Base-by-base conservation (phyloP, 2,888 invertebrate genomes). In the Hololepta plana region DNA sequence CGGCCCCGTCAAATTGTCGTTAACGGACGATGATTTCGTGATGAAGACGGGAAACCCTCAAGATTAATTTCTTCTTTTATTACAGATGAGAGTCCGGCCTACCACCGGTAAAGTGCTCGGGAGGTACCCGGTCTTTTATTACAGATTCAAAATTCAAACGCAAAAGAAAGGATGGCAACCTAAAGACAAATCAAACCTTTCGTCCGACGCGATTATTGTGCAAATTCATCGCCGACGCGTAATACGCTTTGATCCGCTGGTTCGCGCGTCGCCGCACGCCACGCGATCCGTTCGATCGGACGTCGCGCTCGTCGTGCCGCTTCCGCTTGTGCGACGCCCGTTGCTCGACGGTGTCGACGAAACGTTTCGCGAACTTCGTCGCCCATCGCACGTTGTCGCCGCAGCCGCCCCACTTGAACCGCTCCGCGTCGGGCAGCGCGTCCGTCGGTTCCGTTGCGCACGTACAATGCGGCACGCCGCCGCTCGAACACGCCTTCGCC, bases 341-440 rank as follows among this genome's bases (percentile, higher is more conserved):
- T 31, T 63, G 62, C 43, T 67, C 67, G 26, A 67, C 64, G 15
- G 64, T 62, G 41, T 79, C 77, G 23, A 74, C 60, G 45, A 80
- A 80, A 36, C 72, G 64, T 42, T 71, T 71, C 6, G 73, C 70
- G 44, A 79, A 74, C 41, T 68, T 61, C 29, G 68, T 65, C 2
- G 75, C 79, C 61, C 74, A 77, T 38, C 67, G 64, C 28, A 72
- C 63, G 53, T 85, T 80, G 45, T 85, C 84, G 0, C 79, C 77
- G 49, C 85, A 85, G 15, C 85, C 85, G 23, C 81, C 81, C 84
- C 84, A 84, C 50, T 81, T 76, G 57, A 79, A 81, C 34, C 71
- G 60, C 2, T 68, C 72, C 29, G 66, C 64, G 4, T 74, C 71
- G 9, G 34, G 34, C n/a, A n/a, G n/a, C 8, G 46, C 31, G 44